A percentile compares a stretch with the other conserved stretches of the same genome.
Conservation (phyloP, 2,113 vertebrate genomes). For the Tetrax tetrax region DNA sequence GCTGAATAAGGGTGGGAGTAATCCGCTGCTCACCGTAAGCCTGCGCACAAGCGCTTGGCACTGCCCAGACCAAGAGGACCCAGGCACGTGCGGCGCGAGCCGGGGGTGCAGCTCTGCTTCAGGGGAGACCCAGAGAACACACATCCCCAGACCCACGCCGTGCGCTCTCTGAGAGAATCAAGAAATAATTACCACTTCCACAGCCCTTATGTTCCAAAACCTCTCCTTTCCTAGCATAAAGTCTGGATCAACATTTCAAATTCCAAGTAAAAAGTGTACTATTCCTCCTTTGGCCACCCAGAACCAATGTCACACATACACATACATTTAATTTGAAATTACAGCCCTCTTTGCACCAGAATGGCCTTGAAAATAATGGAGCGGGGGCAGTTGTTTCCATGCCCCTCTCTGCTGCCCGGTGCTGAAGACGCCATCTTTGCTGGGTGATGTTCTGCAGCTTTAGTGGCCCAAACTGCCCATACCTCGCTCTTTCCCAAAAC, state of each 20-base stretch:
- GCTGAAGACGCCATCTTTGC: background rate
- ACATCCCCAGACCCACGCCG: fast-evolving
- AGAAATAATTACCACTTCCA: background rate
- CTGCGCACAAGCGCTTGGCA: background rate
- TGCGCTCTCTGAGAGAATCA: fast-evolving
- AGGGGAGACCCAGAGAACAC: background rate
- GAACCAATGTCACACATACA: background rate
- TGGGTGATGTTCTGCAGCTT: background rate
- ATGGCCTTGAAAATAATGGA: background rate
- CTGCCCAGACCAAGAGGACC: background rate
- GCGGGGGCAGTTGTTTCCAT: fast-evolving
- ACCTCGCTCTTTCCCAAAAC: fast-evolving
- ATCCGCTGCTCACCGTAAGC: background rate
- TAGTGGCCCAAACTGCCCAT: fast-evolving
- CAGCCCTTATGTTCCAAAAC: background rate
- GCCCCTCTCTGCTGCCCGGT: fast-evolving
- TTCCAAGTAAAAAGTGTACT: fast-evolving
- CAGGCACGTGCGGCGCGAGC: fast-evolving
- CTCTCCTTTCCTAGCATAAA: background rate
- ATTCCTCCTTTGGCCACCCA: background rate
- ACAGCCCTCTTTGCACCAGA: background rate
- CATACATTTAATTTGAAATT: background rate
- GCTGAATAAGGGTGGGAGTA: conserved; percentile 35
- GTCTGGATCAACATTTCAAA: background rate
- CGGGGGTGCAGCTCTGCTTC: background rate